Base-by-base conservation (phyloP, 2,113 vertebrate species). In the Thomomys bottae region DNA sequence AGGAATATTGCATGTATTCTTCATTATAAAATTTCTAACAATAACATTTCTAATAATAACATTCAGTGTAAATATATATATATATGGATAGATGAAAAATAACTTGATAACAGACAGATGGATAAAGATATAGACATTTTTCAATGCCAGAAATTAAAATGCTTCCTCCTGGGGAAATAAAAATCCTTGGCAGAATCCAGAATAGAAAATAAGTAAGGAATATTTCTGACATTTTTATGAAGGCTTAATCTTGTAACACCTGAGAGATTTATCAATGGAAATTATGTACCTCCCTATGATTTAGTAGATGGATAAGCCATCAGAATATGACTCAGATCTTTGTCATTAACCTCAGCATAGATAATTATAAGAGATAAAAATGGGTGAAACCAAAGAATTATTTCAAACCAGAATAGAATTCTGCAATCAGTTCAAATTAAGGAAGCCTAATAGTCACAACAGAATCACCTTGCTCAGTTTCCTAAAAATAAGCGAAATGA, bases 181-280 rank as follows among this genome's bases (percentile, higher is more conserved):
- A 92, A 96, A 72, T 21, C 81, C 83, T 97, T 95, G 85, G 75
- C 93, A 97, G 32, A 97, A 96, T 94, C 36, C 82, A 90, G 64
- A 88, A 7, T 23, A 84, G 85, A 89, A 95, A 94, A 88, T 85
- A 63, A 95, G 82, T 73, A 72, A 72, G 23, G 2, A 96, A 18
- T 84, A 96, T 94, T 96, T 97, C 75, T 95, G 91, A 96, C 75
- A 90, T 40, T 72, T 86, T 96, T 92, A 80, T 38, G 86, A 91
- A 95, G 91, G 63, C 36, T 95, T 86, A 89, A 89, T 95, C 84
- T 28, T 89, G 26, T 80, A n/a, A 95, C 67, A 95, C 96, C 88
- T 87, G 66, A 96, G 66, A 96, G 95, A 71, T 93, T 94, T 63
- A 94, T 94, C 80, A 90, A 86, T 94, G 88, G 67, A 96, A 96